Conservation (phyloP, 2,797 vertebrate genomes). For the Hypotaenidia okinawae region DNA sequence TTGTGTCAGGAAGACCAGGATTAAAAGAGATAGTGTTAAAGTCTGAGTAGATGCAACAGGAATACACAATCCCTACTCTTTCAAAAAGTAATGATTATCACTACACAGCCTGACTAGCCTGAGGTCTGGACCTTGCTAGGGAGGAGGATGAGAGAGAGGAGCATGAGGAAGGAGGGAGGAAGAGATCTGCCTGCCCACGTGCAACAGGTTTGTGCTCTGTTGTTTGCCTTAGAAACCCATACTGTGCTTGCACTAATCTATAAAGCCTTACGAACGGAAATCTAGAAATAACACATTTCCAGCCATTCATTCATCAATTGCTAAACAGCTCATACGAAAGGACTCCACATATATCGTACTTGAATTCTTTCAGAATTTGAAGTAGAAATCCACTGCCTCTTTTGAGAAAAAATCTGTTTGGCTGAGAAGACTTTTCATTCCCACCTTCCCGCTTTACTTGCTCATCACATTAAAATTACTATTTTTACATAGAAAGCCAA, state of each 20-base stretch:
- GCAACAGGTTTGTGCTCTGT: neutral
- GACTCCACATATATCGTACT: neutral
- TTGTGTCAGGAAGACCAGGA: neutral
- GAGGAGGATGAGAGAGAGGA: neutral
- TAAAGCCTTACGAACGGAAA: neutral
- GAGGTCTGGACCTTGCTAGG: neutral
- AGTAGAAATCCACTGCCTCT: neutral
- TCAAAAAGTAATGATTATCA: neutral
- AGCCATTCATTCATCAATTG: neutral
- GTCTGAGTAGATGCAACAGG: neutral
- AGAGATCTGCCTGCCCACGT: neutral
- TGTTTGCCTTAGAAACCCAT: neutral
- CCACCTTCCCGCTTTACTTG: slow-evolving; percentile 32
- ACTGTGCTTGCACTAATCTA: neutral
- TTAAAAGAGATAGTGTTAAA: neutral
- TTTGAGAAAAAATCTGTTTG: neutral
- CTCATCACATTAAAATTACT: neutral
- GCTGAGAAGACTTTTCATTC: neutral
- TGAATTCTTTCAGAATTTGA: neutral
- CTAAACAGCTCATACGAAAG: neutral
- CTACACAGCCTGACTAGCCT: neutral
- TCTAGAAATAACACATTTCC: neutral
- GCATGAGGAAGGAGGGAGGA: neutral
- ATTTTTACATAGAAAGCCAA: neutral
- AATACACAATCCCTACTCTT: neutral